Evolutionary conservation across 2,888 invertebrate species (phyloP).

Genomic region (Synergus japonicus): DNA sequence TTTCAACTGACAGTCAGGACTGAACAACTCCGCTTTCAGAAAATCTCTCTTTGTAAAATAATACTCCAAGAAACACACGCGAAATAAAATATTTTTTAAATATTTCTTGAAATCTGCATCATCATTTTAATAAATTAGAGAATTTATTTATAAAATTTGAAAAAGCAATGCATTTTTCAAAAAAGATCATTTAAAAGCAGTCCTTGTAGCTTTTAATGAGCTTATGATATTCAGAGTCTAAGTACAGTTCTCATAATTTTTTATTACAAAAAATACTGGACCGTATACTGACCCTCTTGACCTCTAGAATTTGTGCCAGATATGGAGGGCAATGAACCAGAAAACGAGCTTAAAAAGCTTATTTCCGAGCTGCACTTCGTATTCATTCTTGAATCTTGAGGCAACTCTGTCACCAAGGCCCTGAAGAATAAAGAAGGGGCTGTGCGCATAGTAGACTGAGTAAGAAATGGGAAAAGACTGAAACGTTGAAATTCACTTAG

Average conservation of each 20-base stretch:
- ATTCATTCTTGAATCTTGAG: constrained; percentile 29
- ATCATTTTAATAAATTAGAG: too few species aligned
- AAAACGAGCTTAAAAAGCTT: constrained; percentile 35
- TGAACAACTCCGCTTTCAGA: background rate
- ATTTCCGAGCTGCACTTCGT: constrained; percentile 16
- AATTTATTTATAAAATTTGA: too few species aligned
- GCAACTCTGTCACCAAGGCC: constrained; percentile 24
- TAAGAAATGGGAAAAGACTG: constrained; percentile 25
- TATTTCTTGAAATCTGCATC: too few species aligned
- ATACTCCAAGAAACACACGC: too few species aligned
- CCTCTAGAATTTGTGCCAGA: constrained; percentile 16
- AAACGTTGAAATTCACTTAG: constrained; percentile 29
- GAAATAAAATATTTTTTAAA: too few species aligned
- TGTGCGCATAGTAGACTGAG: constrained; percentile 2
- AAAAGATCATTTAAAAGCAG: too few species aligned
- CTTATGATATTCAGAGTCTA: too few species aligned
- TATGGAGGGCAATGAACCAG: constrained; percentile 5
- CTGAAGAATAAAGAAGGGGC: constrained; percentile 14
- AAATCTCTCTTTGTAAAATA: background rate
- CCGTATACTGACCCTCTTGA: background rate
- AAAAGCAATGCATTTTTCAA: too few species aligned
- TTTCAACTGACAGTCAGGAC: constrained; percentile 12
- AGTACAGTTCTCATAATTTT: constrained; percentile 14
- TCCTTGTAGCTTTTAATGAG: too few species aligned
- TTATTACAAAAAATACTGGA: constrained; percentile 5